Base-by-base conservation (phyloP, 2,113 vertebrate genomes). In the Malurus melanocephalus region DNA sequence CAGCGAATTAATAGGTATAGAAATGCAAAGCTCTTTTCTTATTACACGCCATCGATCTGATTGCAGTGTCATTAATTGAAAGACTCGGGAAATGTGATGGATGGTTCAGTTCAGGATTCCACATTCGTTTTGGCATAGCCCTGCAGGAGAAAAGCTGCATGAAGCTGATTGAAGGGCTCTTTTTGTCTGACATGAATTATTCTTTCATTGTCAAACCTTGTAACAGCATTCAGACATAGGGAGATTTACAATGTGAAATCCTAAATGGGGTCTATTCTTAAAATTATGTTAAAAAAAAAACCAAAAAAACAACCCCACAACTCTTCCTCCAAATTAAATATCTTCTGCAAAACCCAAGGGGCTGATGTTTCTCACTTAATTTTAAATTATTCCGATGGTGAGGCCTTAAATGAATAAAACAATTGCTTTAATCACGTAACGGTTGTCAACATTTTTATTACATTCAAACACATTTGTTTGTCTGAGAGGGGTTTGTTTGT, bases 1-100 rank as follows among this genome's bases (percentile, higher is more conserved):
- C 97, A 97, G 96, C 96, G 93, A 97, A 98, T 97, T 98, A 98
- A 97, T 97, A 97, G 95, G 96, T 97, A 96, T 96, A 97, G 97
- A 98, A 98, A 97, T 97, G 97, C 97, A 97, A 97, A 97, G 97
- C 96, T 97, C 95, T 96, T 97, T 97, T 97, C 96, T 98, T 97
- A 97, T 97, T 98, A 97, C 95, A 95, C 94, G 95, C 95, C 94
- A 98, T 98, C 92, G 97, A 98, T 98, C 97, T 96, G 95, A 98
- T 97, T 97, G 97, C 97, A 95, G 96, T 97, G 96, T 96, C 96
- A 96, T 97, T 98, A 97, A 97, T 96, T 96, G 96, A 97, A 97
- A 97, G 96, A 93, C 95, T 92, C 19, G 78, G 91, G 69, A 96
- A 95, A 96, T 93, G 96, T 97, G 97, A 98, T 95, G 96, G 96